Evolutionary conservation across 2,888 invertebrate species (phyloP).

Genomic region (Fragum fragum): DNA sequence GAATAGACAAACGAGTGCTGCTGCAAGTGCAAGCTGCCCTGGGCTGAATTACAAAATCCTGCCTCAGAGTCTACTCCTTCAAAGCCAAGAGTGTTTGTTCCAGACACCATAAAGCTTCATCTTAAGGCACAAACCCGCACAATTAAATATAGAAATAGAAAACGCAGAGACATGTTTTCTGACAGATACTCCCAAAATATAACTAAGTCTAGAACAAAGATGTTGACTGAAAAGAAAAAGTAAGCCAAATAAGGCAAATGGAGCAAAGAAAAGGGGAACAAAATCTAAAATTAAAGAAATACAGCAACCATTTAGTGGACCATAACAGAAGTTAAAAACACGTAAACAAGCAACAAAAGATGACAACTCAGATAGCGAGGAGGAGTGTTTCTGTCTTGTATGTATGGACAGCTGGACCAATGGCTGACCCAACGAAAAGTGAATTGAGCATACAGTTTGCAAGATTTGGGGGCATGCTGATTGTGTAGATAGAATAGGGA

Average conservation of each 20-base stretch:
- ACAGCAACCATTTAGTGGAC: neutral
- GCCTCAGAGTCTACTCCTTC: neutral
- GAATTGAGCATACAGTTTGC: conserved; percentile 28
- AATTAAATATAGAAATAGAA: conserved; percentile 30
- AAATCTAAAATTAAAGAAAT: conserved; percentile 17
- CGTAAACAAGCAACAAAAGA: neutral
- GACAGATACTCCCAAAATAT: conserved; percentile 49
- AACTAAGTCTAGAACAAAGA: conserved; percentile 37
- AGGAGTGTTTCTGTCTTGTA: conserved; percentile 34
- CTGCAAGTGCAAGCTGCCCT: conserved; percentile 12
- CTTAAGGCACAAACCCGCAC: conserved; percentile 45
- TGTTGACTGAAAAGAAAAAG: too few relatives aligned
- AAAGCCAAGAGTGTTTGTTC: conserved; percentile 18
- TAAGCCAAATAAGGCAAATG: too few relatives aligned
- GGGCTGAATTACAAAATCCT: conserved; percentile 9
- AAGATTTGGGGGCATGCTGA: conserved; percentile 16
- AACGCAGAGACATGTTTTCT: conserved; percentile 46
- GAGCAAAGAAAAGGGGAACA: conserved; percentile 24
- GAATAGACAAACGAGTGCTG: neutral
- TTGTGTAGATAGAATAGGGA: conserved; percentile 17
- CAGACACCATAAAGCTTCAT: conserved; percentile 32
- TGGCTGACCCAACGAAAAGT: conserved; percentile 25
- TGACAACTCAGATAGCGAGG: conserved; percentile 25
- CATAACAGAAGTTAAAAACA: neutral
- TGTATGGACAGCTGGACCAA: conserved; percentile 31